Conservation (phyloP, 1,140 invertebrate species). For the Pachyrhynchus sulphureomaculatus region DNA sequence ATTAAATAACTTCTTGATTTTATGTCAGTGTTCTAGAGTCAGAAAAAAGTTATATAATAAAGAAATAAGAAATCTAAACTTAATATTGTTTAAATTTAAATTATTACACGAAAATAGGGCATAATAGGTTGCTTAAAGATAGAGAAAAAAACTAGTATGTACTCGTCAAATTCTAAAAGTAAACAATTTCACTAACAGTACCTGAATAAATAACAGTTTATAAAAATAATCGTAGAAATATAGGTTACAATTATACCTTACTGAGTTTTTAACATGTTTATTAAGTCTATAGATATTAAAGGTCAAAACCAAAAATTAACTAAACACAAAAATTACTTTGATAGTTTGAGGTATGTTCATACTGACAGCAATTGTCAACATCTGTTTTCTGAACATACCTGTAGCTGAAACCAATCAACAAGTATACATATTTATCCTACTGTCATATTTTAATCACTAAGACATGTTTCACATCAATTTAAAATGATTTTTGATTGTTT, state of each 20-base stretch:
- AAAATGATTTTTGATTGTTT: constrained; percentile 20
- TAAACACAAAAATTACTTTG: neutral
- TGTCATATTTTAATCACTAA: constrained; percentile 21
- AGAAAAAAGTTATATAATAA: neutral
- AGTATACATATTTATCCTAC: constrained; percentile 22
- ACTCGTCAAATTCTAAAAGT: constrained; percentile 12
- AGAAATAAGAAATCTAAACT: neutral
- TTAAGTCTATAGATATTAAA: no score
- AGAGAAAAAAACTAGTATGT: constrained; percentile 14
- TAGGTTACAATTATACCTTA: neutral
- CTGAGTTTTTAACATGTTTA: no score
- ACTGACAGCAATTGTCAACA: neutral
- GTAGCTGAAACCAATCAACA: constrained; percentile 25
- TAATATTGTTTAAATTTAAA: neutral
- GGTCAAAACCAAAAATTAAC: neutral
- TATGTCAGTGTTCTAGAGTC: constrained; percentile 9
- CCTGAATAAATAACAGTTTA: neutral
- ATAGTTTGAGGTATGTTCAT: constrained; percentile 3
- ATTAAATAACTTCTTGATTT: neutral
- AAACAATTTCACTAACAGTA: neutral
- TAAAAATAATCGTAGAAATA: neutral
- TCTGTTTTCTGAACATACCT: constrained; percentile 10
- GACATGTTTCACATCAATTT: constrained; percentile 27
- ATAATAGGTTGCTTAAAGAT: constrained; percentile 1
- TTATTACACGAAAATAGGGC: neutral